Evolutionary conservation across 2,113 vertebrate genomes (phyloP), one percentile per base, ranked within the genome.

Genomic region (Poicephalus meyeri): DNA sequence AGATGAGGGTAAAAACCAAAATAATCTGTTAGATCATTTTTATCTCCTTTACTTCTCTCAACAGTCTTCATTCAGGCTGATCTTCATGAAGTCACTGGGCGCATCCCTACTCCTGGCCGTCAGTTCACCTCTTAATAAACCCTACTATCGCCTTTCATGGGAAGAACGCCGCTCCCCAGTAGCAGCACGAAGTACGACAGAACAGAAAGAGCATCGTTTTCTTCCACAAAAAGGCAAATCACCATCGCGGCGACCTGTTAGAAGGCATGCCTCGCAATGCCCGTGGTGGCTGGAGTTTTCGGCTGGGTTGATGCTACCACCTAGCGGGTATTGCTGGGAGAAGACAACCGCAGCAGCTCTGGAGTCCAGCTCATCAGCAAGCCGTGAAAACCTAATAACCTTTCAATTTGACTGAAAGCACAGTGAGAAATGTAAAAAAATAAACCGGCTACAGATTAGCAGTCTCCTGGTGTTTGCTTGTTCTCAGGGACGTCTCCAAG

Each of bases 131-230:
- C 50, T 15, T 13, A 8, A 28, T 1, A 47, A 68, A 28, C 1
- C 2, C 18, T 3, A 2, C 2, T 0, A 7, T 17, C 44, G 1
- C 53, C 41, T 46, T 15, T 1, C 13, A 0, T 3, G 44, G 41
- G 3, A 49, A 65, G 7, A 41, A 16, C 12, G 16, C 5, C 9
- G 17, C 18, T 7, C 31, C 55, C 37, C 28, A 68, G 39, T 17
- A 31, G 23, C 35, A 28, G 49, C 63, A 16, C 0, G 2, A 17
- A 37, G 20, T 37, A 2, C 4, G 6, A 6, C 19, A 44, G 39
- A 21, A 16, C 12, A 11, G 53, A 9, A 31, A 31, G 21, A 31
- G 9, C 37, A 17, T 11, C 24, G 8, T 11, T 6, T 18, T 7
- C 18, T 73, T 16, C 18, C 8, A 1, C 6, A 4, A 28, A n/a